Evolutionary conservation across 2,797 vertebrate species (phyloP).

Genomic region (Acridotheres tristis): DNA sequence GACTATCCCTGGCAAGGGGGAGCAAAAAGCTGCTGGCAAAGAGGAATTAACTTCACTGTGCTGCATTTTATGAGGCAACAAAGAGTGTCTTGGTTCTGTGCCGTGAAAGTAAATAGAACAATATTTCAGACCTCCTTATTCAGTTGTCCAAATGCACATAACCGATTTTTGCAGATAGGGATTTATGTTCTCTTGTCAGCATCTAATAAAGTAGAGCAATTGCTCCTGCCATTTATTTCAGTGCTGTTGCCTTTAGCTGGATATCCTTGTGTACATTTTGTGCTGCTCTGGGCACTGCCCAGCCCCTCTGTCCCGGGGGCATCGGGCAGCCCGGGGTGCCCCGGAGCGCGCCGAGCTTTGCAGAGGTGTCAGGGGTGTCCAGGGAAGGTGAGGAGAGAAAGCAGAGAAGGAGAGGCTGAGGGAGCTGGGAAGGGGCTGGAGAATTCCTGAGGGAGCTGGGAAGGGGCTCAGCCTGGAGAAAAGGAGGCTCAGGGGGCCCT

Average conservation of each 20-base stretch:
- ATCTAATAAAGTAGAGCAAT: constrained; percentile 66
- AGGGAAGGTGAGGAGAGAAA: too few relatives aligned
- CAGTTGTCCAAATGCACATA: constrained; percentile 69
- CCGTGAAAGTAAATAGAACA: constrained; percentile 68
- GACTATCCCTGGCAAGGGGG: constrained; percentile 15
- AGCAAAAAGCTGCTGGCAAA: constrained; percentile 50
- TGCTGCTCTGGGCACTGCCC: not conserved
- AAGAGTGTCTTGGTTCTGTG: constrained; percentile 65
- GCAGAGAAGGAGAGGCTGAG: too few relatives aligned
- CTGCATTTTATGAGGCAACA: constrained; percentile 68
- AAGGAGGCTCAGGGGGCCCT: not conserved
- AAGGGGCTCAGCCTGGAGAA: not conserved
- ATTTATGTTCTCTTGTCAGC: constrained; percentile 67
- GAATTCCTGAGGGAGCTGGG: too few relatives aligned
- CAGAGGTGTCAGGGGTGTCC: too few relatives aligned
- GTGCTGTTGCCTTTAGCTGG: constrained; percentile 42
- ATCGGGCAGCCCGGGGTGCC: too few relatives aligned
- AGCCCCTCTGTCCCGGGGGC: rapidly evolving
- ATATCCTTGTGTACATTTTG: not conserved
- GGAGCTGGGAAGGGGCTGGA: too few relatives aligned
- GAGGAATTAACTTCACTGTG: constrained; percentile 58
- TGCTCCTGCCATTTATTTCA: constrained; percentile 51
- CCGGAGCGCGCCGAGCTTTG: too few relatives aligned
- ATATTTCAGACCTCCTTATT: constrained; percentile 68
- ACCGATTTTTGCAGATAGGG: constrained; percentile 66